Evolutionary conservation across 2,797 vertebrate species (phyloP).

Genomic region (Triplophysa bombifrons): DNA sequence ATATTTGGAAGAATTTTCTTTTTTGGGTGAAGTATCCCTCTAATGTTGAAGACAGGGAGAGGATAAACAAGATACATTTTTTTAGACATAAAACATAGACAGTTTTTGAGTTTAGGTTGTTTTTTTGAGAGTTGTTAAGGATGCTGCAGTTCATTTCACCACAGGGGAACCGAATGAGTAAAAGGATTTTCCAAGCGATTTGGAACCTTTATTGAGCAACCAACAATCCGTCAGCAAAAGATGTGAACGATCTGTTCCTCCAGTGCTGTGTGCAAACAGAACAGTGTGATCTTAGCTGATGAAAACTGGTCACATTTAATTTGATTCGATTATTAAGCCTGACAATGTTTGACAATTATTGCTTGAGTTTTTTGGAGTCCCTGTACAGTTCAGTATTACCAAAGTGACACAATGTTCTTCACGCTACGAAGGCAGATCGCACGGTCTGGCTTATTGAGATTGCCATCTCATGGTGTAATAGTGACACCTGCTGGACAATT

Average conservation of each 20-base stretch:
- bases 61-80: too few relatives aligned
- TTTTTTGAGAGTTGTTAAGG: too few relatives aligned
- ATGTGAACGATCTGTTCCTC: constrained; percentile 8
- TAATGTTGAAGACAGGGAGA: too few relatives aligned
- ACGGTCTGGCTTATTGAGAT: not conserved
- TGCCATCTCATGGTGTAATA: constrained; percentile 21
- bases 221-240: not conserved
- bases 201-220: not conserved
- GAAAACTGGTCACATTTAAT: constrained; percentile 42
- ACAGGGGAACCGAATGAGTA: too few relatives aligned
- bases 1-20: too few relatives aligned
- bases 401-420: constrained; percentile 53
- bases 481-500: constrained; percentile 40
- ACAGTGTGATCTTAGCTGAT: constrained; percentile 36
- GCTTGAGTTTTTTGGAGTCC: constrained; percentile 27
- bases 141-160: too few relatives aligned
- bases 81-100: too few relatives aligned
- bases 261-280: not conserved
- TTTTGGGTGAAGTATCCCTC: too few relatives aligned
- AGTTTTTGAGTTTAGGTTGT: too few relatives aligned
- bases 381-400: constrained; percentile 40
- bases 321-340: constrained; percentile 37
- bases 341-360: constrained; percentile 48
- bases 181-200: too few relatives aligned
- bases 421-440: constrained; percentile 7